Base-by-base conservation (phyloP, 2,888 invertebrate species). In the Eumerus sabulonum region DNA sequence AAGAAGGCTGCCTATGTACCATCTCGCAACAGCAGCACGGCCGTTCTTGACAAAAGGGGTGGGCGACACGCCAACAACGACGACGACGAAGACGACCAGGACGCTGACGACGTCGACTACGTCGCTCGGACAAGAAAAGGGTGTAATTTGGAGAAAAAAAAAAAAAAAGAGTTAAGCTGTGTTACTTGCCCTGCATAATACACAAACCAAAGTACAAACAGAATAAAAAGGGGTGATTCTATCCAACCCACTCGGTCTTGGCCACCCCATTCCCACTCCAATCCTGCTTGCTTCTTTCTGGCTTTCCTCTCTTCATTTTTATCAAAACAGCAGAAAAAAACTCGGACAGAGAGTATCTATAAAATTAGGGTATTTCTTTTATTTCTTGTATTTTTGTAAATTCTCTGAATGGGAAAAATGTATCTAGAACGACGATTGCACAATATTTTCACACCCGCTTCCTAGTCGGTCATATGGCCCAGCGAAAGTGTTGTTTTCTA, bases 81-180 rank as follows among this genome's bases (percentile, higher is more conserved):
- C 40, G n/a, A 40, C 40, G 40, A 40, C 27, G 56, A 50, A 56
- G 38, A 18, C 56, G 45, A 63, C 56, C 63, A 42, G 57, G 77
- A 45, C 62, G 62, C 77, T 79, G n/a, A n/a, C 27, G 56, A 50
- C 63, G 38, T 35, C 56, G 45, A 63, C 56, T 67, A 42, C 62
- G 77, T 38, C 62, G 62, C 77, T 79, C 48, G 79, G 79, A 79
- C 79, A 79, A 79, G 79, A 79, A 79, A 79, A 73, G 79, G 79
- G 73, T 79, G 73, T 79, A 79, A 79, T 79, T 79, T 73, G 79
- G 68, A 11, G 59, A 76, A 79, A 76, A 27, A 79, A 79, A 79
- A 64, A 76, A 79, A 76, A 27, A 79, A 79, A 79, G 79, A 79
- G 79, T 79, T 79, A 79, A 79, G 79, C 79, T 79, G 79, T 79